phyloP scores from a whole-genome alignment of 2,113 vertebrate genomes.

The Micronisus gabar region DNA sequence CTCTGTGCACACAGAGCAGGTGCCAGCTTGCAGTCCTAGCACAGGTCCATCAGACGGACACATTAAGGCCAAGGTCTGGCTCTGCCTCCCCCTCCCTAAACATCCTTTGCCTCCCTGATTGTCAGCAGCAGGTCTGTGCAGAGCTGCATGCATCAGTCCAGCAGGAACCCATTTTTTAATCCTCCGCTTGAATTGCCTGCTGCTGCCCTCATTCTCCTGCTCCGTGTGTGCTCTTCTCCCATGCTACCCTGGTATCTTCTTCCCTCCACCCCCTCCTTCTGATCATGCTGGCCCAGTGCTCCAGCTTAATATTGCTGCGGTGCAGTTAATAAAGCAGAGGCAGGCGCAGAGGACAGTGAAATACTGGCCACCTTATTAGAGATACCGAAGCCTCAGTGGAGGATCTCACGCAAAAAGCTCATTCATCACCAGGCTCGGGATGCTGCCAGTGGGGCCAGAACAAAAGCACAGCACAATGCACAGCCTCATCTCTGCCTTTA shows the following conservation, averaged over 20 bases:
- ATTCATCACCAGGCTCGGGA: conserved; percentile 48
- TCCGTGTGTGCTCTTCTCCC: neutral
- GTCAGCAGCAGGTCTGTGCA: neutral
- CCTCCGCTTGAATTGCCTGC: neutral
- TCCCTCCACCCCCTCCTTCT: neutral
- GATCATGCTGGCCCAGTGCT: neutral
- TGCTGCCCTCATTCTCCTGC: neutral
- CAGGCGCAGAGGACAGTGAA: neutral
- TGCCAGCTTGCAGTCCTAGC: neutral
- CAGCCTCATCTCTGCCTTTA: neutral
- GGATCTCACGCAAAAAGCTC: conserved; percentile 10
- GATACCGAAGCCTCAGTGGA: conserved; percentile 26
- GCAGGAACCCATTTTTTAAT: neutral
- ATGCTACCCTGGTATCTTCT: neutral
- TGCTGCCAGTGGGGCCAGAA: conserved; percentile 20
- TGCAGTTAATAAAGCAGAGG: conserved; percentile 43
- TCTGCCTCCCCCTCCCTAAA: neutral
- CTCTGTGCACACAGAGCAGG: neutral
- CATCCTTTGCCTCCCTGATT: neutral
- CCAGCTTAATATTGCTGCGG: conserved; percentile 25
- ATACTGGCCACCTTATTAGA: conserved; percentile 32
- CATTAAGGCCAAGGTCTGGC: neutral
- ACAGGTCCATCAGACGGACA: neutral
- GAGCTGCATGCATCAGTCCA: neutral
- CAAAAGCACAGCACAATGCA: neutral